These are phyloP conservation scores for Hystrix cristata DNA, from an alignment of 2,113 vertebrate species.

Conservation along the genomic window DNA sequence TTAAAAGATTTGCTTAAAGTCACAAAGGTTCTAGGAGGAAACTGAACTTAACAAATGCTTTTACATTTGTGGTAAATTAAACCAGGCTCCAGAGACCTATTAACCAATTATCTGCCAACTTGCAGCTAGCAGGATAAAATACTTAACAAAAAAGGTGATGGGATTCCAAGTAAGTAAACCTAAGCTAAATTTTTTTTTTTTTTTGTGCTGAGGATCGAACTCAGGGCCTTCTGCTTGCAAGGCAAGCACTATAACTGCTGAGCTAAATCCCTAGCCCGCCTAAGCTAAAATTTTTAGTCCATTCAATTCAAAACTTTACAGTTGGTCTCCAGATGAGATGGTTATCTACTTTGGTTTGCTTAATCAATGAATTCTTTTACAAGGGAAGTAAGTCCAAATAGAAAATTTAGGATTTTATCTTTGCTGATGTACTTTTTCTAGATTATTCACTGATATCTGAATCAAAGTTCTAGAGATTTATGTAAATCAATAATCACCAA, in stretches of 20 bases:
- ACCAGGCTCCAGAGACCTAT: not conserved
- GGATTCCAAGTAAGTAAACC: not conserved
- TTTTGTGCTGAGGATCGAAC: too few species aligned
- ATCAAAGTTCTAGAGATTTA: conserved; percentile 54
- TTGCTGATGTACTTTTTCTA: conserved; percentile 28
- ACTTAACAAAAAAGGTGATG: not conserved
- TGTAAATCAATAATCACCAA: not conserved
- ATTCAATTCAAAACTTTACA: conserved; percentile 37
- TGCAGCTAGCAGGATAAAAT: not conserved
- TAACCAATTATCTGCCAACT: conserved; percentile 28
- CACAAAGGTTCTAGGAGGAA: not conserved
- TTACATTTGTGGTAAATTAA: not conserved
- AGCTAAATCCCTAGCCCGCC: too few species aligned
- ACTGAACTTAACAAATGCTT: not conserved
- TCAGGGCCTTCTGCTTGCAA: too few species aligned
- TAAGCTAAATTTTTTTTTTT: not conserved
- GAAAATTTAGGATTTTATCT: conserved; percentile 56
- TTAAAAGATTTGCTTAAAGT: conserved; percentile 29
- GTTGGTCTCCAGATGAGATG: conserved; percentile 14
- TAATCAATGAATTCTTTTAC: conserved; percentile 1
- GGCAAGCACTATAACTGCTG: too few species aligned
- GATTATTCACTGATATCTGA: not conserved
- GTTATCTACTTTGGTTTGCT: conserved; percentile 1
- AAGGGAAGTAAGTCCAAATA: not conserved
- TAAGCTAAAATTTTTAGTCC: not conserved